Base-by-base conservation (phyloP, 2,113 vertebrate species). In the Chunga burmeisteri region DNA sequence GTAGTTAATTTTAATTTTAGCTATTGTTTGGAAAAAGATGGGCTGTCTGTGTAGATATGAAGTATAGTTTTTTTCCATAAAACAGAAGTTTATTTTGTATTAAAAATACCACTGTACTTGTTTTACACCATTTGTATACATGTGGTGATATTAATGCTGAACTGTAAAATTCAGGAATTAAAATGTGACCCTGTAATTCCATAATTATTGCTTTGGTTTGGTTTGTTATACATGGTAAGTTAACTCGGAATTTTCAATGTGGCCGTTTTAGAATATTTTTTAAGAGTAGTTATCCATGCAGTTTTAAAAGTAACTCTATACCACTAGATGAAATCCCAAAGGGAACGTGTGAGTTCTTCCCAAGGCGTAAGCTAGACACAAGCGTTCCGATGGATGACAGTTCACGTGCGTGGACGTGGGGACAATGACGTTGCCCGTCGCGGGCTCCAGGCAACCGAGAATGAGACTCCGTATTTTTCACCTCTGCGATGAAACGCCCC, bases 41-140 rank as follows among this genome's bases (percentile, higher is more conserved):
- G 98, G 98, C 98, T 98, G 98, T 98, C 96, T 98, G 98, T 98
- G 98, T 98, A 98, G 98, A 99, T 98, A 98, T 95, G 98, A 99
- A 98, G 98, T 99, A 98, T 98, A 98, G 98, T 98, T 98, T 98
- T 98, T 98, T 98, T 98, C 98, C 98, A 98, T 98, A 98, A 98
- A 98, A 98, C 98, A 98, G 98, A 98, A 98, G 98, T 98, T 98
- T 98, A 99, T 99, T 99, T 99, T 99, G 98, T 99, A 99, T 98
- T 98, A 99, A 99, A 98, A 98, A 98, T 98, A 98, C 98, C 99
- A 99, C 98, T 99, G 98, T 99, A 98, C 98, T 98, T 99, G 98
- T 99, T 99, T 99, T 98, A 98, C 99, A 99, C 98, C 98, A 99
- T 99, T 99, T 99, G 99, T 99, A 99, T 99, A 99, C 99, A 98